Conservation (phyloP, 2,113 vertebrate species). For the Elanoides forficatus region DNA sequence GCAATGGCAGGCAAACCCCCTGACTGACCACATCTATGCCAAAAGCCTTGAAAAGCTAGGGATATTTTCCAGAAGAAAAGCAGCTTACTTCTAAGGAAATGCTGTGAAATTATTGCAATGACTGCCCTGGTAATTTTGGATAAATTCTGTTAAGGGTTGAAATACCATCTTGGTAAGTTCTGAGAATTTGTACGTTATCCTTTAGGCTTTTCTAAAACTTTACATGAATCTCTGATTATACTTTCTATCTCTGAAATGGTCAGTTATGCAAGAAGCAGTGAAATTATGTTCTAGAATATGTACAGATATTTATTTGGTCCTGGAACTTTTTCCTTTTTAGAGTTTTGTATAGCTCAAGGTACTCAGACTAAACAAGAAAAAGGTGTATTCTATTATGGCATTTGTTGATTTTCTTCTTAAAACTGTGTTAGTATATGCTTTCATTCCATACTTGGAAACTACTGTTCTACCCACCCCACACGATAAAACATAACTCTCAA, state of each 20-base stretch:
- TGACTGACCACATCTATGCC: neutral
- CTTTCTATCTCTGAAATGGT: neutral
- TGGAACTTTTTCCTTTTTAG: neutral
- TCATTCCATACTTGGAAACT: neutral
- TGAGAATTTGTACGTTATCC: neutral
- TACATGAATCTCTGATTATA: neutral
- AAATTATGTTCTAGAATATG: neutral
- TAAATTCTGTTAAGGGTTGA: neutral
- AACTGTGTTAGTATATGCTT: neutral
- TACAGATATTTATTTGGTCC: neutral
- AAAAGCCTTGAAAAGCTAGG: neutral
- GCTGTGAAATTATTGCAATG: neutral
- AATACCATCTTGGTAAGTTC: neutral
- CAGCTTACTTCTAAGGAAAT: neutral
- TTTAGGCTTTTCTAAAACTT: neutral
- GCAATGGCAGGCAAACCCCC: neutral
- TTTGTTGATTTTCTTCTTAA: neutral
- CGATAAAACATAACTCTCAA: neutral
- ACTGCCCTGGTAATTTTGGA: neutral
- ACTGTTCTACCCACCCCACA: neutral
- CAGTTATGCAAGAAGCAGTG: neutral
- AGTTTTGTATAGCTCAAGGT: neutral
- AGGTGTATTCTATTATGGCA: neutral
- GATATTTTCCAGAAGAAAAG: neutral
- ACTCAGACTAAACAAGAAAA: neutral